These are phyloP conservation scores for Philotrypesis tridentata DNA, from an alignment of 1,140 invertebrate species.

Conservation along the genomic window DNA sequence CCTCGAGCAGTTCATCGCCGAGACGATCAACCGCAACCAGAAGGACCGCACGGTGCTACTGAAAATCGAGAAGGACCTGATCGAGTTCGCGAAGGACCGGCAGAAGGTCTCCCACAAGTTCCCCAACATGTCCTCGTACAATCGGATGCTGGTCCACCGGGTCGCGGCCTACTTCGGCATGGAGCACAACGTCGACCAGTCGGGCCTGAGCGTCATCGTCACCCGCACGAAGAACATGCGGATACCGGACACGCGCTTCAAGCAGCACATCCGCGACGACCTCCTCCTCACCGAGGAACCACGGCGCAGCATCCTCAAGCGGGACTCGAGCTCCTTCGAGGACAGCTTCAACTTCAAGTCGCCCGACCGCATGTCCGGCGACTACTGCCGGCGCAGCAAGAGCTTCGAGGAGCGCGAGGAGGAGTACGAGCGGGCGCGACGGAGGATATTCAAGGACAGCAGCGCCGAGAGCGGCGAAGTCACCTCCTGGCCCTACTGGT, in stretches of 20 bases:
- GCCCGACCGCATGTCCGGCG: slow-evolving; percentile 77
- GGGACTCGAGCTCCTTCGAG: slow-evolving; percentile 86
- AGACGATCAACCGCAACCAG: slow-evolving; percentile 91
- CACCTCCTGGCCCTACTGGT: slow-evolving; percentile 73
- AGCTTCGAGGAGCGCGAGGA: slow-evolving; percentile 93
- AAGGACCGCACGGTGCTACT: slow-evolving; percentile 90
- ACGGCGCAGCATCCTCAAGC: slow-evolving; percentile 87
- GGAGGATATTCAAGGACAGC: slow-evolving; percentile 85
- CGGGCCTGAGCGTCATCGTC: slow-evolving; percentile 89
- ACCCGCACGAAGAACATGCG: slow-evolving; percentile 85
- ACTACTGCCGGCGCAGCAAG: slow-evolving; percentile 84
- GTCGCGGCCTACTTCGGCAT: slow-evolving; percentile 94
- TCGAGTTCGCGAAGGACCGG: slow-evolving; percentile 87
- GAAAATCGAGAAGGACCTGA: slow-evolving; percentile 91
- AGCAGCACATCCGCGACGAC: slow-evolving; percentile 77
- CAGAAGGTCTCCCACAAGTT: slow-evolving; percentile 88
- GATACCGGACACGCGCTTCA: slow-evolving; percentile 81
- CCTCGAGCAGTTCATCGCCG: slow-evolving; percentile 89
- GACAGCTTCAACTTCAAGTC: slow-evolving; percentile 78
- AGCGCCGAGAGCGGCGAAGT: slow-evolving; percentile 66
- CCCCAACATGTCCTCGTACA: slow-evolving; percentile 93
- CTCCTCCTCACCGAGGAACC: slow-evolving; percentile 79
- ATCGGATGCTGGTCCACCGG: slow-evolving; percentile 95
- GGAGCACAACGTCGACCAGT: slow-evolving; percentile 93
- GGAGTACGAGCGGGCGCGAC: slow-evolving; percentile 87